Percentiles rank a stretch among this genome's conserved stretches.
Evolutionary conservation across 2,113 vertebrate genomes (phyloP).

Genomic region (Aspiorhynchus laticeps): DNA sequence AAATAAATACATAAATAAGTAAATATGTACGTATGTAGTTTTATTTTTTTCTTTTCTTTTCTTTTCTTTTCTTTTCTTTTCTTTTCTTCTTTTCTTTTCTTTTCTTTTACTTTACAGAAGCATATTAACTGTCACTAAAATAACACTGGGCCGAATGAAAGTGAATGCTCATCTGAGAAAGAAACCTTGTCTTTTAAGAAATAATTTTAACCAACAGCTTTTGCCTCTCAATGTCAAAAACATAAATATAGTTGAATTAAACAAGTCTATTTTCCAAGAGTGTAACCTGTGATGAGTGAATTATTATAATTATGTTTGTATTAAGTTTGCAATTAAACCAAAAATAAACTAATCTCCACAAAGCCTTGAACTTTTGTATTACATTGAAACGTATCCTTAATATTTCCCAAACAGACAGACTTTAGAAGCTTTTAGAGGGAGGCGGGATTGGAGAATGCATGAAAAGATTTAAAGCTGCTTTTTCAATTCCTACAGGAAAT

Average conservation of each 20-base stretch:
- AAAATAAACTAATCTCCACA: neutral
- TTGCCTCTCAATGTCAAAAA: neutral
- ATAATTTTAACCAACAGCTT: neutral
- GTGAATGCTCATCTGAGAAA: neutral
- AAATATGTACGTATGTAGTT: too few relatives aligned
- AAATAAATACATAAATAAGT: too few relatives aligned
- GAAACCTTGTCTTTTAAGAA: neutral
- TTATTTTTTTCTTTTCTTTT: too few relatives aligned
- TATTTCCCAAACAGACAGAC: constrained; percentile 4
- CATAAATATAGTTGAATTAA: neutral
- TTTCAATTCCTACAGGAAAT: constrained; percentile 42
- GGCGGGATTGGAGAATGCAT: constrained; percentile 10
- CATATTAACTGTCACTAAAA: too few relatives aligned
- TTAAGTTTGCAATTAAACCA: neutral
- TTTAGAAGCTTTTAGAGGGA: neutral
- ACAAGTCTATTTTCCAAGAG: neutral
- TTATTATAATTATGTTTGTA: too few relatives aligned
- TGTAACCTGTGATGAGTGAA: neutral
- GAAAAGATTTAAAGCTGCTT: constrained; percentile 29
- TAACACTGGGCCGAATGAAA: neutral
- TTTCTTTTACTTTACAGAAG: too few relatives aligned
- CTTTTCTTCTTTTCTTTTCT: too few relatives aligned
- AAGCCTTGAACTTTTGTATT: constrained; percentile 8
- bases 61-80: too few relatives aligned
- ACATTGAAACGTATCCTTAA: constrained; percentile 10